phyloP scores from a whole-genome alignment of 2,888 invertebrate genomes.

The Amphipyra berbera region DNA sequence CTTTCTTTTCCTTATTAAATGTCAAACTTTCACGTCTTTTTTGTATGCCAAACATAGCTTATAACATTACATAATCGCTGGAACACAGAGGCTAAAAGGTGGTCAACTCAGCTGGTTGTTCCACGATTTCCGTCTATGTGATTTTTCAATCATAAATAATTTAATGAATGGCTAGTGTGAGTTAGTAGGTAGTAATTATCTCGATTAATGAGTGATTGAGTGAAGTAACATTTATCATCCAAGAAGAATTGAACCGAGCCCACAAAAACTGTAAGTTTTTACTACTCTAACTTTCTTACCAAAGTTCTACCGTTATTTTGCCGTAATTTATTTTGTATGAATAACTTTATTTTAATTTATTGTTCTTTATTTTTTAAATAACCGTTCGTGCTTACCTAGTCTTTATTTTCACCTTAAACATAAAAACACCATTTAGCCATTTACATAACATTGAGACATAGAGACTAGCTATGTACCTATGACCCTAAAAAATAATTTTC shows the following conservation, averaged over 20 bases:
- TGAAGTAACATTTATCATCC: constrained; percentile 2
- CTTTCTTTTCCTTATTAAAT: too few relatives aligned
- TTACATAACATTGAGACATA: background rate
- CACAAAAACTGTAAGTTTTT: constrained; percentile 31
- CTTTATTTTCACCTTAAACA: too few relatives aligned
- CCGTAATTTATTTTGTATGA: background rate
- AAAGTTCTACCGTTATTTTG: constrained; percentile 27
- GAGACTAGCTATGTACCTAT: too few relatives aligned
- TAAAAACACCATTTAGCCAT: too few relatives aligned
- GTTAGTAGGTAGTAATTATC: background rate
- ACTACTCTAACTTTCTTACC: constrained; percentile 20
- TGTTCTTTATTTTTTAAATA: background rate
- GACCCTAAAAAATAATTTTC: background rate
- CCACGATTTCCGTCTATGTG: constrained; percentile 12
- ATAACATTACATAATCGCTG: too few relatives aligned
- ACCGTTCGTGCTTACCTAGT: too few relatives aligned
- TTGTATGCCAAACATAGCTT: too few relatives aligned
- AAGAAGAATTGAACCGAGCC: constrained; percentile 9
- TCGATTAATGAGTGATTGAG: constrained; percentile 9
- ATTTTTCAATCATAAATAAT: background rate
- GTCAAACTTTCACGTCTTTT: too few relatives aligned
- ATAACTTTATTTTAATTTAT: background rate
- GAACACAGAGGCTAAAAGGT: too few relatives aligned
- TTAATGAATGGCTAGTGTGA: constrained; percentile 7
- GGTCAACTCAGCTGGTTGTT: constrained; percentile 6